Conservation (phyloP, 92 coral and sea anemone species). For the Porites cylindrica region DNA sequence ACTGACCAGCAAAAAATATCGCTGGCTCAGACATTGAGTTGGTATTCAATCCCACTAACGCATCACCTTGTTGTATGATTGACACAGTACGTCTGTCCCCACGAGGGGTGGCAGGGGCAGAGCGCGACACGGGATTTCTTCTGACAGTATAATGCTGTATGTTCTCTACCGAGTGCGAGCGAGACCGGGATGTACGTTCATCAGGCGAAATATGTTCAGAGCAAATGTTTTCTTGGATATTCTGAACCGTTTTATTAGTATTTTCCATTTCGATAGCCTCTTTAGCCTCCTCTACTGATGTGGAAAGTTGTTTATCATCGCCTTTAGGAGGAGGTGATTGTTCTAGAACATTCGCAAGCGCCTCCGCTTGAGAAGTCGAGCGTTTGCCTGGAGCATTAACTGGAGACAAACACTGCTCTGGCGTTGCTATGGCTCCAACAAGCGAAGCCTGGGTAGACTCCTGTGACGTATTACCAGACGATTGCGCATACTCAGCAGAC, state of each 20-base stretch:
- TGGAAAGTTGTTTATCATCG: constrained; percentile 46
- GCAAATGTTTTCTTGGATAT: constrained; percentile 46
- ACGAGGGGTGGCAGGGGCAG: constrained; percentile 99
- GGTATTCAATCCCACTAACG: constrained; percentile 55
- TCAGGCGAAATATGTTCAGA: constrained; percentile 60
- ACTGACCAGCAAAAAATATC: constrained; percentile 60
- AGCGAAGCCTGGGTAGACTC: constrained; percentile 28
- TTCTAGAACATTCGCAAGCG: constrained; percentile 92
- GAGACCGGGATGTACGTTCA: constrained; percentile 55
- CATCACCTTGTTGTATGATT: constrained; percentile 69
- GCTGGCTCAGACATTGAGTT: constrained; percentile 96
- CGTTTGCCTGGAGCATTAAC: constrained; percentile 65
- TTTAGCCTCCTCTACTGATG: constrained; percentile 79
- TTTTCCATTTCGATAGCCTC: constrained; percentile 81
- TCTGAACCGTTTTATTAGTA: constrained; percentile 40
- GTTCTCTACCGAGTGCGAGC: constrained; percentile 75
- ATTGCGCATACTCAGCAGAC: constrained; percentile 15
- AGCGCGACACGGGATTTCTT: constrained; percentile 61
- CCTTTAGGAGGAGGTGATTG: constrained; percentile 76
- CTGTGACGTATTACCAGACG: constrained; percentile 8
- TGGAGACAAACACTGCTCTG: constrained; percentile 88
- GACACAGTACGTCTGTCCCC: constrained; percentile 92
- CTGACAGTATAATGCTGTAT: constrained; percentile 21
- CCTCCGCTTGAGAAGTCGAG: constrained; percentile 94
- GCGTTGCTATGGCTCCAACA: constrained; percentile 78